Evolutionary conservation across 2,797 vertebrate species (phyloP).

Genomic region (Artibeus jamaicensis): DNA sequence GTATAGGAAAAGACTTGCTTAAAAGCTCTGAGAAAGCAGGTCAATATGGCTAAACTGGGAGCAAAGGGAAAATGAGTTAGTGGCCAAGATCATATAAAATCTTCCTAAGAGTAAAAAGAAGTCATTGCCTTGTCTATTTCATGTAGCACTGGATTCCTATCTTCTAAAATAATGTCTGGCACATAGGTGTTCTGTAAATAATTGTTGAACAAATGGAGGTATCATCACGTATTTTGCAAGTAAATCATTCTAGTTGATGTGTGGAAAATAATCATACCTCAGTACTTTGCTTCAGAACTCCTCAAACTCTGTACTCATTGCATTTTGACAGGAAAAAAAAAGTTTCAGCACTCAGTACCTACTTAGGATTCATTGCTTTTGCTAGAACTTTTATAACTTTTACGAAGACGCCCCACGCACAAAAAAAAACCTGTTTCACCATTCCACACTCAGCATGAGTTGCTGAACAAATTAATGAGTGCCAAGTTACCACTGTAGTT

Average conservation of each 20-base stretch:
- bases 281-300: not conserved
- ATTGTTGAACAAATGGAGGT: not conserved
- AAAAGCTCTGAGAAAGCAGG: not conserved
- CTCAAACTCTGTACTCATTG: not conserved
- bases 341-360: not conserved
- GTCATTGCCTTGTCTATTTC: not conserved
- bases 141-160: not conserved
- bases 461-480: not conserved
- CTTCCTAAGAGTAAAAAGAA: conserved; percentile 11
- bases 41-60: not conserved
- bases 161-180: not conserved
- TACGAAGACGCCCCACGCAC: not conserved
- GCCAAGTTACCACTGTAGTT: not conserved
- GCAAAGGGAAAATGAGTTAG: not conserved
- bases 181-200: not conserved
- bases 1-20: not conserved
- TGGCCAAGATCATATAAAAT: not conserved
- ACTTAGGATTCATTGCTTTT: not conserved
- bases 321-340: not conserved
- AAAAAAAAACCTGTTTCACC: not conserved
- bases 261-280: not conserved
- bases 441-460: not conserved
- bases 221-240: conserved; percentile 15
- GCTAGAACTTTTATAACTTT: not conserved
- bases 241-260: not conserved